Percentiles rank a stretch among this genome's conserved stretches.
These are phyloP conservation scores for Agriopis marginaria DNA, from an alignment of 2,888 invertebrate species.

Conservation along the genomic window DNA sequence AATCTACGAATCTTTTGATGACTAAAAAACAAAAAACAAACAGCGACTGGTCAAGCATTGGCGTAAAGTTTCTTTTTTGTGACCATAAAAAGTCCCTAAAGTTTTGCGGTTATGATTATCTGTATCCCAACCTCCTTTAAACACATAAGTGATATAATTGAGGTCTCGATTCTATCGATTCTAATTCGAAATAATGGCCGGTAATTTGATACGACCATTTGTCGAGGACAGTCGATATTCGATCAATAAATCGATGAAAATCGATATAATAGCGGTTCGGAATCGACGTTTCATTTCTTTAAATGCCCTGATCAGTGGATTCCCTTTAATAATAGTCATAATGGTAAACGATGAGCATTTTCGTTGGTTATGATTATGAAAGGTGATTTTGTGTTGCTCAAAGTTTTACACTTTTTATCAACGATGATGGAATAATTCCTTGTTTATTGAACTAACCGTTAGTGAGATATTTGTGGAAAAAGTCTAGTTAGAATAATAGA, in stretches of 20 bases:
- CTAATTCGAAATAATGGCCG: slow-evolving; percentile 84
- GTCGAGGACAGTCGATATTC: slow-evolving; percentile 85
- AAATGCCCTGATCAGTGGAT: slow-evolving; percentile 84
- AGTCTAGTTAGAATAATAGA: not conserved
- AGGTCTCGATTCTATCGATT: slow-evolving; percentile 84
- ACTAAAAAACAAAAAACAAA: slow-evolving; percentile 58
- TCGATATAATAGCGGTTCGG: slow-evolving; percentile 80
- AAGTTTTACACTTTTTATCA: slow-evolving; percentile 48
- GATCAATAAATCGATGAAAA: slow-evolving; percentile 86
- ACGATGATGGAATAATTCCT: slow-evolving; percentile 12
- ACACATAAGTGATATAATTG: slow-evolving; percentile 87
- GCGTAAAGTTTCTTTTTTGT: slow-evolving; percentile 51
- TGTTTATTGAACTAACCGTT: too few species aligned
- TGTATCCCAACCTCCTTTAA: slow-evolving; percentile 81
- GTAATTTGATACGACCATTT: slow-evolving; percentile 84
- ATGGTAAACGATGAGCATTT: slow-evolving; percentile 77
- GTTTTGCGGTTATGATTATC: slow-evolving; percentile 76
- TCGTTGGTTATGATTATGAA: slow-evolving; percentile 49
- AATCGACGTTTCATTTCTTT: slow-evolving; percentile 85
- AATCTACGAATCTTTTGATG: slow-evolving; percentile 16
- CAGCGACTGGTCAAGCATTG: slow-evolving; percentile 43
- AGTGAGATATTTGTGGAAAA: not conserved
- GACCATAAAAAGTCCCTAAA: slow-evolving; percentile 53
- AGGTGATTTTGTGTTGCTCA: slow-evolving; percentile 44
- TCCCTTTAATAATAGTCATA: slow-evolving; percentile 82